Evolutionary conservation across 2,888 invertebrate genomes (phyloP).

Genomic region (Elgonia sp.): DNA sequence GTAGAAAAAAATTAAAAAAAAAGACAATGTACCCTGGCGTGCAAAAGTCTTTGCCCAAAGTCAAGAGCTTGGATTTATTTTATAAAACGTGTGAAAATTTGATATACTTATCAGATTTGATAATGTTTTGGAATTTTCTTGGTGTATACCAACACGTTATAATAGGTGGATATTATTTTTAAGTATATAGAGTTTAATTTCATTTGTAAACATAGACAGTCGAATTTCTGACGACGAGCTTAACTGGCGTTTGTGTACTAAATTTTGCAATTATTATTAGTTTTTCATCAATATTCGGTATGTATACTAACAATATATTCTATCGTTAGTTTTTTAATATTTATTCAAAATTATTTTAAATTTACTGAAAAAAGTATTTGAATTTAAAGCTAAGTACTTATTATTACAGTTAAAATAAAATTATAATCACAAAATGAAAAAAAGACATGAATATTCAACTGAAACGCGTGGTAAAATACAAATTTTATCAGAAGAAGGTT

Average conservation of each 20-base stretch:
- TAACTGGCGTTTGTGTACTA: not conserved
- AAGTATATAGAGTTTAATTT: slow-evolving; percentile 19
- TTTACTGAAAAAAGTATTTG: not conserved
- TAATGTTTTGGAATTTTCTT: slow-evolving; percentile 17
- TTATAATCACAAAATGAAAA: slow-evolving; percentile 7
- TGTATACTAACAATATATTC: not conserved
- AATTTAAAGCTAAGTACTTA: not conserved
- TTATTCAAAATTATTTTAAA: not conserved
- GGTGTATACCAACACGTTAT: not conserved
- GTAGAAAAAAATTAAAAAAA: too few species aligned
- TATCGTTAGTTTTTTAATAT: not conserved
- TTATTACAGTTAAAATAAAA: not conserved
- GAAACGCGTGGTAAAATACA: slow-evolving; percentile 30
- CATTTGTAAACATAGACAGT: slow-evolving; percentile 11
- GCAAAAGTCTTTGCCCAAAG: slow-evolving; percentile 29
- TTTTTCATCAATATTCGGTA: not conserved
- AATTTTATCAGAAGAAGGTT: slow-evolving; percentile 46
- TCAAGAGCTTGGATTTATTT: slow-evolving; percentile 10
- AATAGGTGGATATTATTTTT: slow-evolving; percentile 16
- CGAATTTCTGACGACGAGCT: not conserved
- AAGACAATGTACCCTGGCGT: slow-evolving; percentile 30
- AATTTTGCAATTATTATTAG: not conserved
- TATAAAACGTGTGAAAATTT: slow-evolving; percentile 18
- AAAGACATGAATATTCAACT: slow-evolving; percentile 16
- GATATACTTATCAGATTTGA: slow-evolving; percentile 4